A percentile compares a stretch with the other conserved stretches of the same genome.
Evolutionary conservation across 2,797 vertebrate genomes (phyloP).

Genomic region (Pangasius krempfi): DNA sequence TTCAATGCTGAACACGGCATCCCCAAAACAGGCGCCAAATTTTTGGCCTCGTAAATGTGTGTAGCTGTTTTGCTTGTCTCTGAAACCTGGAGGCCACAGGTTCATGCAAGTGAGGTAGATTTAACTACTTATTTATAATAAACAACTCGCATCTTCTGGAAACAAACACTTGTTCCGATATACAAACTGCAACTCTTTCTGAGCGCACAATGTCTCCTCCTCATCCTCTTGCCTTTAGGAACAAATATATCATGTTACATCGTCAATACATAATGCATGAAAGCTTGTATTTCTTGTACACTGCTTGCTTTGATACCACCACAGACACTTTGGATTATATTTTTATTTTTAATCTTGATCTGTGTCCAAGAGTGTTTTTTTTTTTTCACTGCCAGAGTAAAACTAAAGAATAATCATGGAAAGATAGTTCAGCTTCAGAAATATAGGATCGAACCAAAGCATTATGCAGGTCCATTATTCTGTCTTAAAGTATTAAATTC

Average conservation of each 20-base stretch:
- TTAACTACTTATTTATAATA: background rate
- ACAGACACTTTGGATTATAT: background rate
- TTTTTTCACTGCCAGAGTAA: background rate
- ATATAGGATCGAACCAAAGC: background rate
- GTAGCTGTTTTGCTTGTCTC: background rate
- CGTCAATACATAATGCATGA: background rate
- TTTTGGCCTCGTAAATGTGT: background rate
- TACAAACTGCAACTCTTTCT: background rate
- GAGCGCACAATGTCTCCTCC: background rate
- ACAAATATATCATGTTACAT: background rate
- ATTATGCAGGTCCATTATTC: background rate
- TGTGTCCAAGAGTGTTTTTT: background rate
- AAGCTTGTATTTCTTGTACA: background rate
- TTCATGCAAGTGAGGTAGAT: background rate
- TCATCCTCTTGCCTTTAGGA: background rate
- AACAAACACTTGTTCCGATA: background rate
- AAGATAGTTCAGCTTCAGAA: background rate
- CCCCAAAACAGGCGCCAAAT: too few relatives aligned
- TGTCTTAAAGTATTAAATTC: background rate
- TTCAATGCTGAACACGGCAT: too few relatives aligned
- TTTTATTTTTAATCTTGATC: background rate
- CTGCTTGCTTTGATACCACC: background rate
- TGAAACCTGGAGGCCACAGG: background rate
- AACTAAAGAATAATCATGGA: background rate
- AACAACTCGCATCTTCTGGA: background rate